Conservation (phyloP, 1,140 invertebrate species). For the Gyrodactylus salaris region DNA sequence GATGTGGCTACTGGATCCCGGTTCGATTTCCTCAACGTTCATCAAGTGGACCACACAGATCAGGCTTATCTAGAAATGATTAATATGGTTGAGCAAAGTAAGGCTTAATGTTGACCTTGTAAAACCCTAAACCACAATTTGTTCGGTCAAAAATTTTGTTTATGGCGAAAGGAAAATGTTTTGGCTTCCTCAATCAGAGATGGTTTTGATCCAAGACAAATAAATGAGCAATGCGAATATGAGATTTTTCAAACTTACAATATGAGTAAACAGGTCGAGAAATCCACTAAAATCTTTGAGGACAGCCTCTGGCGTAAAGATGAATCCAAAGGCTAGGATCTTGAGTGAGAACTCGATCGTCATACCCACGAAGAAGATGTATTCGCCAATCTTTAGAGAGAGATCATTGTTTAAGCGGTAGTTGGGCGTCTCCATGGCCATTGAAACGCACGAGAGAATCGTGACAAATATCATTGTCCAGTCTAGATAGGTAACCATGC, state of each 20-base stretch:
- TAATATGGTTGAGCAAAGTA: neutral
- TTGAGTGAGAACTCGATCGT: conserved; percentile 72
- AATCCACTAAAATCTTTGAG: conserved; percentile 82
- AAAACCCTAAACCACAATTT: too few relatives aligned
- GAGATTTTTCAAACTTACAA: conserved; percentile 36
- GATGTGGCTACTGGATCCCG: conserved; percentile 48
- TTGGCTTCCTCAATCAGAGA: too few relatives aligned
- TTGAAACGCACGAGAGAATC: conserved; percentile 72
- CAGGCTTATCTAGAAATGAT: neutral
- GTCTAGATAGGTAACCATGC: conserved; percentile 82
- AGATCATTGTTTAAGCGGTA: conserved; percentile 27
- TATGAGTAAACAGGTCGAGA: conserved; percentile 80
- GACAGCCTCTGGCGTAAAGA: conserved; percentile 93
- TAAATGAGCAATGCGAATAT: too few relatives aligned
- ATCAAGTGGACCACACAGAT: conserved; percentile 3
- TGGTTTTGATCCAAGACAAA: too few relatives aligned
- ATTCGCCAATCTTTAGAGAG: conserved; percentile 41
- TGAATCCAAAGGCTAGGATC: conserved; percentile 74
- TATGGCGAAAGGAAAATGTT: too few relatives aligned
- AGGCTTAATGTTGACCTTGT: too few relatives aligned
- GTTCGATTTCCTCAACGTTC: neutral
- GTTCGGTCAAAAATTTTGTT: too few relatives aligned
- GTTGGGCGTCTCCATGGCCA: conserved; percentile 86
- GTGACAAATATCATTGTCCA: conserved; percentile 98
- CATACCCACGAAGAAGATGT: conserved; percentile 88